Conservation (phyloP, 2,113 vertebrate species). For the Embiotoca jacksoni region DNA sequence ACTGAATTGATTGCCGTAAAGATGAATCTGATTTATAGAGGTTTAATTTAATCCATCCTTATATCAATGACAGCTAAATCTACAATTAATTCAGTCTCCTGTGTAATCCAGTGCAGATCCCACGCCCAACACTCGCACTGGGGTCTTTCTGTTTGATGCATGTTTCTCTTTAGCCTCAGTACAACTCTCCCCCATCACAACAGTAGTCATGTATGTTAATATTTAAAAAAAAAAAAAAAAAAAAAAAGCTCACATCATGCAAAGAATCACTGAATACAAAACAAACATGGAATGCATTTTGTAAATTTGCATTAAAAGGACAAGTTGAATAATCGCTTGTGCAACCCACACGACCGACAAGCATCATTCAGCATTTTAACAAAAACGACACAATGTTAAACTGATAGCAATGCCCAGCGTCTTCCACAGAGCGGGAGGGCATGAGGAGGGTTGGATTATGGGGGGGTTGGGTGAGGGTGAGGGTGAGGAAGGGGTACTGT, state of each 20-base stretch:
- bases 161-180: slow-evolving; percentile 70
- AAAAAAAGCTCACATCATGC: slow-evolving; percentile 78
- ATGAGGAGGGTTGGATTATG: slow-evolving; percentile 69
- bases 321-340: slow-evolving; percentile 62
- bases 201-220: slow-evolving; percentile 75
- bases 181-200: slow-evolving; percentile 71
- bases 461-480: slow-evolving; percentile 62
- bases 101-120: slow-evolving; percentile 16
- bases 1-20: not conserved
- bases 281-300: slow-evolving; percentile 62
- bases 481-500: slow-evolving; percentile 61
- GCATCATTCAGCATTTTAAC: slow-evolving; percentile 62
- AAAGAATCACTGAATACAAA: slow-evolving; percentile 65
- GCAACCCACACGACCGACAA: slow-evolving; percentile 51
- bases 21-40: not conserved
- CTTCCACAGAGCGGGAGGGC: slow-evolving; percentile 78
- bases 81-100: not conserved
- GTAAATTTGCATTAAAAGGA: slow-evolving; percentile 45
- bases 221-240: slow-evolving; percentile 28
- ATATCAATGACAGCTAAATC: not conserved
- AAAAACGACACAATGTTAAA: slow-evolving; percentile 69
- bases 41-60: not conserved
- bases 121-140: not conserved
- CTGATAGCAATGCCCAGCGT: slow-evolving; percentile 72
- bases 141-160: slow-evolving; percentile 34